phyloP scores from a whole-genome alignment of 2,113 vertebrate genomes.

The Globicephala melas region DNA sequence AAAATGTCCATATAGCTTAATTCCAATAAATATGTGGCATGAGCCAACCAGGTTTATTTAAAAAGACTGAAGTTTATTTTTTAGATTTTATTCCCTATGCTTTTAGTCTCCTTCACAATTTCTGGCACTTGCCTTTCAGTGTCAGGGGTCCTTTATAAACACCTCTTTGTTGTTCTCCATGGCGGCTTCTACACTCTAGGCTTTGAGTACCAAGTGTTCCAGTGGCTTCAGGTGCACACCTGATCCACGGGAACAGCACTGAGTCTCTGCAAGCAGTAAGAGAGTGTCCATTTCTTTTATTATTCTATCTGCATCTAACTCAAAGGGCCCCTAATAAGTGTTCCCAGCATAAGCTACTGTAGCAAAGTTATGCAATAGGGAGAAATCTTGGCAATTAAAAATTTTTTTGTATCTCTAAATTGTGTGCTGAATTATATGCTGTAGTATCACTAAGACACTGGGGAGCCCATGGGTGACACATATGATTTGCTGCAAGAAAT shows the following conservation, averaged over 20 bases:
- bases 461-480: not conserved
- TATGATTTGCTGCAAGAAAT: conserved; percentile 13
- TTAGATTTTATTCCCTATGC: not conserved
- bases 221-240: not conserved
- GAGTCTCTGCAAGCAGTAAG: too few relatives aligned
- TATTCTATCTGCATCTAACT: not conserved
- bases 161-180: not conserved
- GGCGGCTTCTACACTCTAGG: not conserved
- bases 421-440: not conserved
- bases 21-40: not conserved
- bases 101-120: not conserved
- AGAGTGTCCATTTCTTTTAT: not conserved
- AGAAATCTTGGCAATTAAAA: not conserved
- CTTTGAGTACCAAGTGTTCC: not conserved
- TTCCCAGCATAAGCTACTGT: not conserved
- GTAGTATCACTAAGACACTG: not conserved
- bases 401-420: not conserved
- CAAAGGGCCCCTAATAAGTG: not conserved
- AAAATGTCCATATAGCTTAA: not conserved
- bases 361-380: not conserved
- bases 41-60: not conserved
- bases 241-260: not conserved
- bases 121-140: not conserved
- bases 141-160: not conserved
- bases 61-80: not conserved